phyloP scores from a whole-genome alignment of 2,888 invertebrate genomes.

The Ophraella communa region DNA sequence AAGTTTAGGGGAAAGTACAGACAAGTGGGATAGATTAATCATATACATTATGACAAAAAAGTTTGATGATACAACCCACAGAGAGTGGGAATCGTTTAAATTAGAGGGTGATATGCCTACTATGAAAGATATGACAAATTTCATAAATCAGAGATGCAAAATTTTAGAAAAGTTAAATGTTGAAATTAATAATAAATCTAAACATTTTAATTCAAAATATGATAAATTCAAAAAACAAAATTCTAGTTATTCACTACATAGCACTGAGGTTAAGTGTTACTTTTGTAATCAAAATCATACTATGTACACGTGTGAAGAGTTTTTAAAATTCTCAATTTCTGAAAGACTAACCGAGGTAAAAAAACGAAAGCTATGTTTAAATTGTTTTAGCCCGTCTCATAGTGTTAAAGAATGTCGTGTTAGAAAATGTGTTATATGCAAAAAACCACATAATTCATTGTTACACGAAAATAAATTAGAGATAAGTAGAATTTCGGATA shows the following conservation, averaged over 20 bases:
- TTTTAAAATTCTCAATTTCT: conserved; percentile 14
- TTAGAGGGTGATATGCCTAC: conserved; percentile 17
- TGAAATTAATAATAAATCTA: conserved; percentile 7
- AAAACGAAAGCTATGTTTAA: conserved; percentile 19
- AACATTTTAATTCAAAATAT: neutral
- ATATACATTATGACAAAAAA: conserved; percentile 26
- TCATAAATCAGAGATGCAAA: conserved; percentile 20
- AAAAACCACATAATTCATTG: too few species aligned
- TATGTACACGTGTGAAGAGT: conserved; percentile 15
- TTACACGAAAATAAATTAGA: too few species aligned
- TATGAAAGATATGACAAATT: conserved; percentile 21
- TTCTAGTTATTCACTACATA: neutral
- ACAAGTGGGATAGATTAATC: conserved; percentile 24
- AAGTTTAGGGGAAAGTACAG: conserved; percentile 10
- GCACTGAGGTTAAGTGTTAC: conserved; percentile 11
- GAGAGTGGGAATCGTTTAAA: conserved; percentile 26
- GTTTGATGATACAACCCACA: conserved; percentile 27
- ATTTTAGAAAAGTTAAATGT: conserved; percentile 22
- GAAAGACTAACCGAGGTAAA: conserved; percentile 18
- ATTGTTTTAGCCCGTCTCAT: conserved; percentile 23
- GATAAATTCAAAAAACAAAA: neutral
- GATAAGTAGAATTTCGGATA: too few species aligned
- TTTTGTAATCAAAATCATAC: conserved; percentile 17
- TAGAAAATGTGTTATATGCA: too few species aligned
- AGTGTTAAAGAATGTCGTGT: neutral